Evolutionary conservation across 2,113 vertebrate genomes (phyloP).

Genomic region (Chionomys nivalis): DNA sequence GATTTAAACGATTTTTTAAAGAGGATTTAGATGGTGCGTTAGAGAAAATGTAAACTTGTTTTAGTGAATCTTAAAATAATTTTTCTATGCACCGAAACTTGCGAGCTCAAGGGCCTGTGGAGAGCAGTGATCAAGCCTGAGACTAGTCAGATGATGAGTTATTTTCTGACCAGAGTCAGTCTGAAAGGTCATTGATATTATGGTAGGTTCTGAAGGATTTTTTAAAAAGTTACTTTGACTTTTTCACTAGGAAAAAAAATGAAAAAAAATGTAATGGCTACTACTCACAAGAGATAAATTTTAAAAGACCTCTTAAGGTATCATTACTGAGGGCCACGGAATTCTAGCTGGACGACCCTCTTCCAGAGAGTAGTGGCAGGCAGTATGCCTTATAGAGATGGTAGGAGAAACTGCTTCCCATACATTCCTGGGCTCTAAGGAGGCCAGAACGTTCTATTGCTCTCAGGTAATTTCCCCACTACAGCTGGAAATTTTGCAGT

Average conservation of each 20-base stretch:
- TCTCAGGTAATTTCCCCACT: not conserved
- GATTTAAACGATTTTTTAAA: slow-evolving; percentile 37
- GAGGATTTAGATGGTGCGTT: not conserved
- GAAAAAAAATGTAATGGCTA: not conserved
- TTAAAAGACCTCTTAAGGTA: not conserved
- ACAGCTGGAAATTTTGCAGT: not conserved
- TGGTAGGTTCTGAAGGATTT: not conserved
- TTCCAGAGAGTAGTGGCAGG: not conserved
- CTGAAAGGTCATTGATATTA: slow-evolving; percentile 34
- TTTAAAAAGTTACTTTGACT: not conserved
- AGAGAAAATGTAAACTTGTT: not conserved
- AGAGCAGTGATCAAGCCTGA: not conserved
- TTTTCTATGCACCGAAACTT: not conserved
- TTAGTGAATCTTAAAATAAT: not conserved
- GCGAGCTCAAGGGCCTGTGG: not conserved
- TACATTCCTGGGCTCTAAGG: not conserved
- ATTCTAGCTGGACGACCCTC: not conserved
- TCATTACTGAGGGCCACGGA: not conserved
- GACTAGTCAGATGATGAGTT: not conserved
- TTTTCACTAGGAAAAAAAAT: not conserved
- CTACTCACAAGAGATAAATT: not conserved
- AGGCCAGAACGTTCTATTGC: not conserved
- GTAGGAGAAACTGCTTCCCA: fast-evolving
- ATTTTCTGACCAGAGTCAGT: not conserved
- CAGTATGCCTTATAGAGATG: not conserved